Conservation (phyloP, 2,113 vertebrate species). For the Rhea pennata region DNA sequence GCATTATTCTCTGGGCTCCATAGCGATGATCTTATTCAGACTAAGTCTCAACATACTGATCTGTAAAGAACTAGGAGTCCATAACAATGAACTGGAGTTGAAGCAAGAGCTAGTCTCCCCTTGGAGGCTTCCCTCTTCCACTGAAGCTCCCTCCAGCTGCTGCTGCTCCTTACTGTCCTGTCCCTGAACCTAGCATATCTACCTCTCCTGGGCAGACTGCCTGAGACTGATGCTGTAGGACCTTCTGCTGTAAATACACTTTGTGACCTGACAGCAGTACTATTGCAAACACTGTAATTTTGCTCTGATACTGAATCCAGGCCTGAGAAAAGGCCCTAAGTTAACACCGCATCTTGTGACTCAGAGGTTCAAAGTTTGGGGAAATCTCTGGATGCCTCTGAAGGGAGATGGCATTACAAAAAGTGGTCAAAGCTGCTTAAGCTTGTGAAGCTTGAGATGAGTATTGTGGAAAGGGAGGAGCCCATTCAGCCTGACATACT, state of each 20-base stretch:
- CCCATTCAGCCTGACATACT: accelerated
- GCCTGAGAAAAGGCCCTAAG: background rate
- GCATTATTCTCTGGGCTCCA: background rate
- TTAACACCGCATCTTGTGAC: background rate
- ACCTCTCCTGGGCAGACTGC: background rate
- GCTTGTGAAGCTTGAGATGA: background rate
- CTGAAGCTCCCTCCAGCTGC: background rate
- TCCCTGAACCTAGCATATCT: background rate
- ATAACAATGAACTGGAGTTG: background rate
- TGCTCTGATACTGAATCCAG: background rate
- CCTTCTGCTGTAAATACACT: background rate
- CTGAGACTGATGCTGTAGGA: background rate
- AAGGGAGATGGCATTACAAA: background rate
- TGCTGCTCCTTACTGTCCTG: background rate
- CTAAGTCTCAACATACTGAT: background rate
- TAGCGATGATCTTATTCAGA: background rate
- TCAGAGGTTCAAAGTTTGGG: background rate
- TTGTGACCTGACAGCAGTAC: background rate
- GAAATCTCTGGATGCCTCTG: background rate
- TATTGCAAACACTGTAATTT: background rate
- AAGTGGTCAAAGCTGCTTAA: background rate
- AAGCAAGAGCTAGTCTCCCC: accelerated
- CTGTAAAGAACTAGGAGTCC: background rate
- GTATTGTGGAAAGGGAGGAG: accelerated
- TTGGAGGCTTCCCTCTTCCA: background rate